Percentiles rank a stretch among this genome's conserved stretches.
phyloP scores from a whole-genome alignment of 2,113 vertebrate genomes.

The Plecturocebus donacophilus region DNA sequence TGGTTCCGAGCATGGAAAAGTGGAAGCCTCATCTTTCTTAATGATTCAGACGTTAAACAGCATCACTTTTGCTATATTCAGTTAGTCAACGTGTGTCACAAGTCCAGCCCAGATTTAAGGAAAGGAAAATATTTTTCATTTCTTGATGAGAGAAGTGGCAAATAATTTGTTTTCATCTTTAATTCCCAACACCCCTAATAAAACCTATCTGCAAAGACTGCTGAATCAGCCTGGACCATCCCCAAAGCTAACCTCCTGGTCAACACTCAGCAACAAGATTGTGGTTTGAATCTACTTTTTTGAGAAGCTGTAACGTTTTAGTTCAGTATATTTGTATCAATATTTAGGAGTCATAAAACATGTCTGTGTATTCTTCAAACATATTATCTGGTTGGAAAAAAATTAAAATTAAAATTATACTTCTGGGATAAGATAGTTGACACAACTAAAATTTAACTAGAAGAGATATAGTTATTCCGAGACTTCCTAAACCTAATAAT shows the following conservation, averaged over 20 bases:
- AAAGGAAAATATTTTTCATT: background rate
- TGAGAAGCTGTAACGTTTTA: background rate
- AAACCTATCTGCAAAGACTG: background rate
- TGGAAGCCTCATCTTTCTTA: background rate
- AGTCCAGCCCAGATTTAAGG: rapidly evolving
- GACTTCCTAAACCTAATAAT: background rate
- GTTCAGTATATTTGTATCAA: background rate
- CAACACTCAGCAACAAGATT: background rate
- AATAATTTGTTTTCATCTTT: background rate
- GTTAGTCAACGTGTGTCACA: background rate
- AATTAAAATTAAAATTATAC: background rate
- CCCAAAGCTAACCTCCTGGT: background rate
- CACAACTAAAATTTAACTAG: background rate
- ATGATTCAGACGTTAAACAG: background rate
- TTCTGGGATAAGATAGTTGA: background rate
- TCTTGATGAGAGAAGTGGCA: background rate
- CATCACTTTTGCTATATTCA: background rate
- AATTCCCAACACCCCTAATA: background rate
- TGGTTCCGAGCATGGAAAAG: background rate
- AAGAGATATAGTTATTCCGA: background rate
- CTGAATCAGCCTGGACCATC: background rate
- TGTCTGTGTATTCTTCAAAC: background rate
- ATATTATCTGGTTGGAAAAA: background rate
- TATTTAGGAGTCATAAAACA: background rate
- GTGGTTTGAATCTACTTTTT: background rate